phyloP scores from a whole-genome alignment of 2,888 invertebrate genomes.

The Neocrepidodera transversa region DNA sequence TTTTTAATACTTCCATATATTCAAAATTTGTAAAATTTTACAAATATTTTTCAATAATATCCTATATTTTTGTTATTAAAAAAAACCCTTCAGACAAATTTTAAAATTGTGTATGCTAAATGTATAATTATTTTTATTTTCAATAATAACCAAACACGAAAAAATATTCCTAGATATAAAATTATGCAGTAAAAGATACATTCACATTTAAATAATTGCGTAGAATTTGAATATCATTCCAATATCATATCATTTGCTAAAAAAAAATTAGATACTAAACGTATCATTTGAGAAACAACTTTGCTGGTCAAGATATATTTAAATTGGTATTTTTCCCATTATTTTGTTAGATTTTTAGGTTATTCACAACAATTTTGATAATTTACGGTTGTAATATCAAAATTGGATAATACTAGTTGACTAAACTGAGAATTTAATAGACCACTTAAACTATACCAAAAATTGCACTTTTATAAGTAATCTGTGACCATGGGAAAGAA shows the following conservation, averaged over 20 bases:
- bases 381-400: background rate
- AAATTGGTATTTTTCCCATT: background rate
- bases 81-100: too few species aligned
- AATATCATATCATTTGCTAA: conserved; percentile 14
- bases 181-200: background rate
- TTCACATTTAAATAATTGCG: conserved; percentile 1
- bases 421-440: background rate
- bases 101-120: too few species aligned
- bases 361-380: conserved; percentile 12
- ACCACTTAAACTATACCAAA: background rate
- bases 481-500: background rate
- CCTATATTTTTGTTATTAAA: too few species aligned
- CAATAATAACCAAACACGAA: too few species aligned
- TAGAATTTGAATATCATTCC: conserved; percentile 13
- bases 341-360: background rate
- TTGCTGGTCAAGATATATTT: background rate
- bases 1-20: too few species aligned
- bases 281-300: conserved; percentile 12
- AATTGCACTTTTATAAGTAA: background rate
- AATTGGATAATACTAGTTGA: conserved; percentile 15
- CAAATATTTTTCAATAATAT: too few species aligned
- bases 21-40: too few species aligned
- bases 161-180: background rate
- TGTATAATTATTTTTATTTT: too few species aligned
- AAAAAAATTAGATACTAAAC: conserved; percentile 8